These are phyloP conservation scores for Lophura nycthemera DNA, from an alignment of 2,113 vertebrate genomes.

Conservation along the genomic window DNA sequence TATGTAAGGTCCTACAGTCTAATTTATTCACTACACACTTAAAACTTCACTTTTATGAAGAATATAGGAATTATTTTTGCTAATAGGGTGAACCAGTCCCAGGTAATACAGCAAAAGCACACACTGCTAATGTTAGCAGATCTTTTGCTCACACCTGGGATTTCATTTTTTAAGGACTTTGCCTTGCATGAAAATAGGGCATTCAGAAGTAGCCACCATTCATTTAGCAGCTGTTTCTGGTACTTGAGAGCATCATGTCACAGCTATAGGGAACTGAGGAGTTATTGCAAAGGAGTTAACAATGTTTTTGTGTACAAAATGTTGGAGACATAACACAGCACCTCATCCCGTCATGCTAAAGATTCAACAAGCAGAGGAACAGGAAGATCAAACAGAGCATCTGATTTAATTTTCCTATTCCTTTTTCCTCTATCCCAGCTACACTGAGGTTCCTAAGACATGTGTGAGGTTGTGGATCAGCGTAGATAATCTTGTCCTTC, in stretches of 20 bases:
- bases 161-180: not conserved
- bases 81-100: not conserved
- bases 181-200: not conserved
- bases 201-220: not conserved
- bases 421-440: constrained; percentile 72
- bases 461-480: constrained; percentile 76
- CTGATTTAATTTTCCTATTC: constrained; percentile 73
- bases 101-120: not conserved
- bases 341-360: not conserved
- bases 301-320: constrained; percentile 5
- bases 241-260: constrained; percentile 9
- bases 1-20: not conserved
- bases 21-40: not conserved
- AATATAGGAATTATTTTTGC: not conserved
- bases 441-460: constrained; percentile 43
- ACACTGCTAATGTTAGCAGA: not conserved
- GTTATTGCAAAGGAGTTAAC: constrained; percentile 20
- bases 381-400: not conserved
- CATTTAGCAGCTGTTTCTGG: not conserved
- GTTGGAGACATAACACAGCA: not conserved
- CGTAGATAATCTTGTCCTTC: constrained; percentile 82
- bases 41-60: not conserved
- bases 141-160: not conserved
- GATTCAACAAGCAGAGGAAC: not conserved
- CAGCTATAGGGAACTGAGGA: not conserved